Base-by-base conservation (phyloP, 2,888 invertebrate species). In the Germaria angustata region DNA sequence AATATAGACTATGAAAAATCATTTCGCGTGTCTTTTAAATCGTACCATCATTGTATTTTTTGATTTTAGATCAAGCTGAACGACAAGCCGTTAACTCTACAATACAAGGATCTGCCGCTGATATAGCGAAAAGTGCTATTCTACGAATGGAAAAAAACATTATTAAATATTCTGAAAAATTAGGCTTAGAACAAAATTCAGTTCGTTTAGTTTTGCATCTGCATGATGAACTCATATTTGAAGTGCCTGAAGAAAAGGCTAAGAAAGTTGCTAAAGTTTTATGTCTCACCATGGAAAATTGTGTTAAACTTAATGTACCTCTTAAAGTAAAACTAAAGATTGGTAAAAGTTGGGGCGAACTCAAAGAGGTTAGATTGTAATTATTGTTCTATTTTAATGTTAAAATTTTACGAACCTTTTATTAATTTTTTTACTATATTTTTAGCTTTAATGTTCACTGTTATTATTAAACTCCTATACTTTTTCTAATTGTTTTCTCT, bases 21-120 rank as follows among this genome's bases (percentile, higher is more conserved):
- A n/a, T n/a, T n/a, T n/a, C n/a, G n/a, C n/a, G n/a, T n/a, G n/a
- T n/a, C n/a, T n/a, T n/a, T n/a, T n/a, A n/a, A n/a, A n/a, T n/a
- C n/a, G n/a, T n/a, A n/a, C n/a, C n/a, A n/a, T n/a, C n/a, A n/a
- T n/a, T n/a, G n/a, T 44, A 59, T 59, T 51, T 59, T 6, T 34
- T 8, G 2, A 13, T 55, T 78, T 5, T 87, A 95, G 95, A 93
- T 87, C 94, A 97, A 92, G 96, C 97, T 0, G 98, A 98, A 91
- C 93, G 99, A n/a, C 98, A 99, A 92, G 98, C 98, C 13, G 94
- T 99, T 0, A 99, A 99, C 90, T 96, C 98, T 1, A 95, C 95
- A 13, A 95, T 99, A 66, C 99, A 99, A 92, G 99, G 99, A 0
- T 98, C 99, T 0, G 99, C 99, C 0, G 97, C 99, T 0, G 99